Evolutionary conservation across 2,797 vertebrate genomes (phyloP).

Genomic region (Hozukius guyotensis): DNA sequence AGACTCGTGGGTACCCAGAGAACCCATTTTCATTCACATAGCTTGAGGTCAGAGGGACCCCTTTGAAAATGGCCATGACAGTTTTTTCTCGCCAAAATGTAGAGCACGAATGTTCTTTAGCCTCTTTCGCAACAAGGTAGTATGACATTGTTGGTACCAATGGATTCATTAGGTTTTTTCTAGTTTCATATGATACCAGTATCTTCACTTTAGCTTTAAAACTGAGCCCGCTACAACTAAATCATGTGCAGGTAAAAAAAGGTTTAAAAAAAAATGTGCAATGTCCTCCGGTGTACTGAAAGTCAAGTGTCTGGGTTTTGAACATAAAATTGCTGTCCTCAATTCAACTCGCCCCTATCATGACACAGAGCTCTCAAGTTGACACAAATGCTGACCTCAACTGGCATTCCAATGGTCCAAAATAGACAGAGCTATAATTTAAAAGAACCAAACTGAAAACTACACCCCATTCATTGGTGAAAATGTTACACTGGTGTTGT

Average conservation of each 20-base stretch:
- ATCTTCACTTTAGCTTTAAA: too few species aligned
- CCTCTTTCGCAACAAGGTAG: background rate
- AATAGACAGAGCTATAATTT: conserved; percentile 79
- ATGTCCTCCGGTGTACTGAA: background rate
- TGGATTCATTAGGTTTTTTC: background rate
- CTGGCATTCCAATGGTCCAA: conserved; percentile 66
- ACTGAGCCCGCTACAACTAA: too few species aligned
- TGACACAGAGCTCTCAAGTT: conserved; percentile 30
- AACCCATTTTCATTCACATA: too few species aligned
- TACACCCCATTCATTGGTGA: conserved; percentile 31
- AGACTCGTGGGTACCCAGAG: too few species aligned
- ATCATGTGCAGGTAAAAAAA: too few species aligned
- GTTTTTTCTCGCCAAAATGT: too few species aligned
- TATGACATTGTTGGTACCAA: background rate
- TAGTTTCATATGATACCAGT: too few species aligned
- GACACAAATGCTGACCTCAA: conserved; percentile 63
- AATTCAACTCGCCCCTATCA: conserved; percentile 32
- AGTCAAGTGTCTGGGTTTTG: conserved; percentile 5
- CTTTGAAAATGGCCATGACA: too few species aligned
- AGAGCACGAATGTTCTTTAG: too few species aligned
- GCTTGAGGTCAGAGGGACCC: too few species aligned
- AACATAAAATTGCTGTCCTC: conserved; percentile 32
- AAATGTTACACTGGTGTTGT: conserved; percentile 51
- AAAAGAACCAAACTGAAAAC: conserved; percentile 50
- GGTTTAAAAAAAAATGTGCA: too few species aligned